A percentile compares a stretch with the other conserved stretches of the same genome.
Conservation (phyloP, 1,140 invertebrate genomes). For the Coptotermes formosanus region DNA sequence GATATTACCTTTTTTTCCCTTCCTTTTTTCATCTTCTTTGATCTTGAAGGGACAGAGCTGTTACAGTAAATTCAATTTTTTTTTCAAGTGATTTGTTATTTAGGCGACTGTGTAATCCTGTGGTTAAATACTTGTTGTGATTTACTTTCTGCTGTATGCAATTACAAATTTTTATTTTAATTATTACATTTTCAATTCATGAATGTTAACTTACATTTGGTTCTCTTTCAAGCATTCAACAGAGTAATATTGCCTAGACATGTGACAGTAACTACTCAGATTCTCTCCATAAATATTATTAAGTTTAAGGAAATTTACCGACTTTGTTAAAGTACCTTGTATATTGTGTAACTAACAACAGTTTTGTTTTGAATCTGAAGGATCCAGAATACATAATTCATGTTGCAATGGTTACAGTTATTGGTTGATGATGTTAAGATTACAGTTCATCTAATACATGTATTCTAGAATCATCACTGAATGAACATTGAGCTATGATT, state of each 20-base stretch:
- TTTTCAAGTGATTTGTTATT: no score
- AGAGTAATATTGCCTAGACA: neutral
- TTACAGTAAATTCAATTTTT: no score
- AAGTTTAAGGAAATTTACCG: neutral
- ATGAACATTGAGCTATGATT: slow-evolving; percentile 2
- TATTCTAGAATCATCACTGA: neutral
- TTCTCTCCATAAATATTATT: neutral
- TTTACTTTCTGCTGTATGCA: no score
- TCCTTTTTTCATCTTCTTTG: no score
- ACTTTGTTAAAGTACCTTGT: neutral
- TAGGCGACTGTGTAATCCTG: no score
- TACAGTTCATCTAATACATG: neutral
- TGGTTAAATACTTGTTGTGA: no score
- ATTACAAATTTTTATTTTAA: no score
- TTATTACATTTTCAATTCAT: no score
- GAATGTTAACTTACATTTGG: neutral
- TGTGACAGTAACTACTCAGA: neutral
- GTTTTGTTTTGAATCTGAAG: neutral
- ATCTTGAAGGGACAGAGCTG: no score
- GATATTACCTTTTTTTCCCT: no score
- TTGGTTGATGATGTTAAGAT: neutral
- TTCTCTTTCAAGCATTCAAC: neutral
- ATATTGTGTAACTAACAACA: neutral
- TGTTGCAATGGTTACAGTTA: neutral
- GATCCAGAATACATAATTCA: neutral